Evolutionary conservation across 2,113 vertebrate species (phyloP).

Genomic region (Arothron firmamentum): DNA sequence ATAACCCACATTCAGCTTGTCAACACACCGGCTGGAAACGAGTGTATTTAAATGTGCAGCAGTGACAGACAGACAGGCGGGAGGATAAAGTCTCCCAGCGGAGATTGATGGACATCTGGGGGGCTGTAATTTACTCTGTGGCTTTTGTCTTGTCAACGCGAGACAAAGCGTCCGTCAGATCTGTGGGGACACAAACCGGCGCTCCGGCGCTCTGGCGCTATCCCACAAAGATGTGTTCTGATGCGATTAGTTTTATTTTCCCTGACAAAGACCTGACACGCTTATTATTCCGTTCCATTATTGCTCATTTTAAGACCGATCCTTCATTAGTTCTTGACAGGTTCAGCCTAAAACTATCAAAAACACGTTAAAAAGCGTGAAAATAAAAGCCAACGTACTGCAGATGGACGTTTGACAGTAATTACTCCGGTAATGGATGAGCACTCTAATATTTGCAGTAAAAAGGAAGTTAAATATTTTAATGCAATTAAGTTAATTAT

Average conservation of each 20-base stretch:
- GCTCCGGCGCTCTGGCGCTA: constrained; percentile 14
- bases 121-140: constrained; percentile 27
- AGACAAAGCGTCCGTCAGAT: constrained; percentile 28
- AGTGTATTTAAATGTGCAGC: constrained; percentile 7
- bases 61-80: neutral
- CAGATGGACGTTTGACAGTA: no score
- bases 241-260: constrained; percentile 12
- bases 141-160: constrained; percentile 37
- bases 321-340: no score
- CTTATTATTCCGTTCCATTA: no score
- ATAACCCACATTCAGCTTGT: constrained; percentile 19
- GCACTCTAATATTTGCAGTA: no score
- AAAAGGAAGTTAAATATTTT: no score
- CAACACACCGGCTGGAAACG: no score
- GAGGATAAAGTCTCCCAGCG: constrained; percentile 18
- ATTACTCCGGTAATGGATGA: no score
- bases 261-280: constrained; percentile 1
- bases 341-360: no score
- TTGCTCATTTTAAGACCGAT: no score
- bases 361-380: no score
- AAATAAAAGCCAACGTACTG: no score
- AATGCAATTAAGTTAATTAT: no score
- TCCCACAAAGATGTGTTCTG: constrained; percentile 17
- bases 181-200: constrained; percentile 28
- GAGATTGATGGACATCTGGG: constrained; percentile 34